A percentile compares a stretch with the other conserved stretches of the same genome.
Conservation (phyloP, 2,113 vertebrate genomes). For the Oryzias curvinotus region DNA sequence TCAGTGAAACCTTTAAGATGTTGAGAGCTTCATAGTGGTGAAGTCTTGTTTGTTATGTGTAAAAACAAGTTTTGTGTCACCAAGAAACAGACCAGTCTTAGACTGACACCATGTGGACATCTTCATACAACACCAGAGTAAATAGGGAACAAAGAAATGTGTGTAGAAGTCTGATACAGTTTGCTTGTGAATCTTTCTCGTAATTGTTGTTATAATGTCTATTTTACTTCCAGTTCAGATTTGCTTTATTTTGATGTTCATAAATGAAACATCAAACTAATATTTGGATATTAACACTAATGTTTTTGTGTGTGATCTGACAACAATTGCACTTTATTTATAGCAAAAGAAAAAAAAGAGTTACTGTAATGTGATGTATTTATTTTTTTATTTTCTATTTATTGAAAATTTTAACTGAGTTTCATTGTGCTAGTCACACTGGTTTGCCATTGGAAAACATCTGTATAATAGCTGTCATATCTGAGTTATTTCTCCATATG, state of each 20-base stretch:
- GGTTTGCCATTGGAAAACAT: slow-evolving; percentile 17
- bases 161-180: slow-evolving; percentile 11
- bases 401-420: slow-evolving; percentile 39
- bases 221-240: neutral
- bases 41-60: slow-evolving; percentile 36
- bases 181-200: slow-evolving; percentile 15
- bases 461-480: slow-evolving; percentile 34
- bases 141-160: neutral
- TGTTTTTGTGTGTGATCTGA: slow-evolving; percentile 43
- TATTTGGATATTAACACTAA: slow-evolving; percentile 28
- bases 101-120: slow-evolving; percentile 62
- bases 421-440: slow-evolving; percentile 29
- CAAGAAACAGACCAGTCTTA: slow-evolving; percentile 23
- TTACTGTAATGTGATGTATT: slow-evolving; percentile 11
- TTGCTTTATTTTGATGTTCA: slow-evolving; percentile 1
- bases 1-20: slow-evolving; percentile 37
- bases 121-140: slow-evolving; percentile 9
- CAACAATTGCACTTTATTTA: slow-evolving; percentile 75
- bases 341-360: slow-evolving; percentile 44
- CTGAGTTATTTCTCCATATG: slow-evolving; percentile 32
- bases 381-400: slow-evolving; percentile 54
- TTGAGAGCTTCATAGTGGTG: slow-evolving; percentile 31
- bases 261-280: neutral
- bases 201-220: too few species aligned
- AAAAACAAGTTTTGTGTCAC: slow-evolving; percentile 14